Evolutionary conservation across 1,140 invertebrate species (phyloP).

Genomic region (Paraescarpia echinospica): DNA sequence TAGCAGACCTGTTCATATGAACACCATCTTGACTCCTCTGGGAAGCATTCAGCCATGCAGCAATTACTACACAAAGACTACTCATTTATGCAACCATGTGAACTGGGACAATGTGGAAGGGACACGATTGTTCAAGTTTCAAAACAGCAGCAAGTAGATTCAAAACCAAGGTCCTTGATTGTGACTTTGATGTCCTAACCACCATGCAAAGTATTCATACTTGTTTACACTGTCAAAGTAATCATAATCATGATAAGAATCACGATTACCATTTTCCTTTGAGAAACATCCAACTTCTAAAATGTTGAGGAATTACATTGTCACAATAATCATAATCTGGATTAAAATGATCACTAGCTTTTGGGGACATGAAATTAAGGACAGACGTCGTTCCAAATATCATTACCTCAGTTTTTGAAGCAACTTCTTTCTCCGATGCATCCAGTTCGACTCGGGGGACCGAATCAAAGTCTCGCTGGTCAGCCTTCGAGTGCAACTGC

Average conservation of each 20-base stretch:
- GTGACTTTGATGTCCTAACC: too few species aligned
- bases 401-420: constrained; percentile 1
- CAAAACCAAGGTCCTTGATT: too few species aligned
- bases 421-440: not conserved
- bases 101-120: too few species aligned
- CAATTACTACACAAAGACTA: too few species aligned
- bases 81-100: too few species aligned
- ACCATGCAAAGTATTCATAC: too few species aligned
- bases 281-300: not conserved
- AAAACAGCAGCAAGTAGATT: not conserved
- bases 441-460: not conserved
- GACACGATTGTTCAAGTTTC: too few species aligned
- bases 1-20: too few species aligned
- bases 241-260: too few species aligned
- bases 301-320: not conserved
- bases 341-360: not conserved
- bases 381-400: not conserved
- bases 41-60: not conserved
- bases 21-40: not conserved
- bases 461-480: not conserved
- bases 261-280: too few species aligned
- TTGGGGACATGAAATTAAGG: not conserved
- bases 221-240: not conserved
- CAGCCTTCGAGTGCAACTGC: not conserved
- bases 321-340: not conserved